Evolutionary conservation across 2,113 vertebrate species (phyloP), one percentile per base, ranked within the genome.

Genomic region (Melozone crissalis): DNA sequence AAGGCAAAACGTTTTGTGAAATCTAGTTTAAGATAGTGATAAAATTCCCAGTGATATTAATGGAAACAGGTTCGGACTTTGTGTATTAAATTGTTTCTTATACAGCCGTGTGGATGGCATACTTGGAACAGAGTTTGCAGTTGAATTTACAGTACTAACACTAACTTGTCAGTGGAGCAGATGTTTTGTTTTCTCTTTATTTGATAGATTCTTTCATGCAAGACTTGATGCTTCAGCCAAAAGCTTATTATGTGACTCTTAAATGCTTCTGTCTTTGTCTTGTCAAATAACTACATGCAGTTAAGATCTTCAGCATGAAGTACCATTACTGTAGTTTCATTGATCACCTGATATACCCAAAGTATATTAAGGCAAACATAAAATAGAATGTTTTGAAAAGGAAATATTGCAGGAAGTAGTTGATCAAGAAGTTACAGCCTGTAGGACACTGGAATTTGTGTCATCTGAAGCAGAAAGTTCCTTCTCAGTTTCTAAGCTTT

Each of bases 401-500:
- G 23, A 69, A 69, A 19, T 52, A 61, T 90, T 94, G 49, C 71
- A 93, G 92, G 91, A 97, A 94, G 86, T 90, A 94, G 91, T 93
- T 96, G 93, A 96, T 96, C 65, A 86, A 87, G 90, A 96, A 86
- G 49, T 96, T 93, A 76, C 28, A 44, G 69, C 80, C 69, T 49
- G 47, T 66, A 84, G 81, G 90, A 91, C 83, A 47, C 16, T 91
- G 83, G 90, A 97, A 96, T 96, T 97, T 87, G n/a, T 74, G 52
- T 96, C 68, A 78, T 87, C 96, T 87, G 84, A 80, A 97, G 89
- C 75, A 91, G 66, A 95, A 92, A 63, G 37, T 92, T 83, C n/a
- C 59, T 90, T 63, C 31, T 82, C 90, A 41, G 33, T 93, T 96
- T 97, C 61, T 86, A 57, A 80, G n/a, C 43, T 67, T 95, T 97